Base-by-base conservation (phyloP, 1,140 invertebrate species). In the Cryptotermes secundus region DNA sequence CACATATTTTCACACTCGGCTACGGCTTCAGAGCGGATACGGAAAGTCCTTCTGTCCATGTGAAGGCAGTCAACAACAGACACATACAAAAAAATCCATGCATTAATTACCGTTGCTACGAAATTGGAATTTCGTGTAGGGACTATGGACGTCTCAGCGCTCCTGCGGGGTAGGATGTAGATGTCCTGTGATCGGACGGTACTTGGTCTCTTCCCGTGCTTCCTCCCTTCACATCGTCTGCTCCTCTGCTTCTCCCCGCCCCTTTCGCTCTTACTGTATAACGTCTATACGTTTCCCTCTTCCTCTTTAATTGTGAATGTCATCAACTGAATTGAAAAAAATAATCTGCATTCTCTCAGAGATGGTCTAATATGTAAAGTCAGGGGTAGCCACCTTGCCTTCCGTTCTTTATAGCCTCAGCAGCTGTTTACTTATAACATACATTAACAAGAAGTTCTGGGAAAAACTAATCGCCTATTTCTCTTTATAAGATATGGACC, bases 271-370 rank as follows among this genome's bases (percentile, higher is more conserved):
- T 34, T 31, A 59, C n/a, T 79, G 3, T 80, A 35, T 42, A 83
- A 38, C 82, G 72, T 42, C 53, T 59, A 53, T 59, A 79, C 83
- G 81, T 80, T 59, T 65, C 36, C 72, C 72, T 83, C 53, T 79
- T 83, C 31, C 59, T 79, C 35, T 83, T 83, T 83, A 83, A 83
- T 83, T 83, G 59, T 79, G 83, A 83, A 83, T 83, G 83, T 83
- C 83, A 83, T 83, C 83, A 83, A 59, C 83, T 83, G 83, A 83
- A 83, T 83, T 83, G n/a, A 83, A 83, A 83, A 82, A 82, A 82
- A 59, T 82, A 38, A 26, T 72, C n/a, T 72, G 59, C 59, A 72
- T 72, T 72, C 59, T 72, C 59, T 72, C 26, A 31, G 59, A 72
- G 59, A 72, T 72, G 59, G 26, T 72, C 59, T 31, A n/a, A 72